Percentiles rank a stretch among this genome's conserved stretches.
phyloP scores from a whole-genome alignment of 2,113 vertebrate genomes.

The Platysteira castanea region DNA sequence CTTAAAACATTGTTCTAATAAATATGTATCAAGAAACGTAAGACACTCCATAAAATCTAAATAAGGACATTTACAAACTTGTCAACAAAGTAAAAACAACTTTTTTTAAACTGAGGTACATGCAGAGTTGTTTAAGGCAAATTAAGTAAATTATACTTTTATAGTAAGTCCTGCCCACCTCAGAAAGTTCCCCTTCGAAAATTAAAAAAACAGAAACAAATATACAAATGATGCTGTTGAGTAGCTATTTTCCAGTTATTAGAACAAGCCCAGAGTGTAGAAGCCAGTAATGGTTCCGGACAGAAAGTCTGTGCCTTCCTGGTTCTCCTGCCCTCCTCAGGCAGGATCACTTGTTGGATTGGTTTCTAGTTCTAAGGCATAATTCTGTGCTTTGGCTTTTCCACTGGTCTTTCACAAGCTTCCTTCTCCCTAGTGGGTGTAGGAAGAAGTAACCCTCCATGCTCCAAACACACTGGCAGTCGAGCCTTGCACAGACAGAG shows the following conservation, averaged over 20 bases:
- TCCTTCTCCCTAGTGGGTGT: not conserved
- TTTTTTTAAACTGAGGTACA: conserved; percentile 45
- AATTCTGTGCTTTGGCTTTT: conserved; percentile 35
- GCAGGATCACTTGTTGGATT: not conserved
- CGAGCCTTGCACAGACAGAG: not conserved
- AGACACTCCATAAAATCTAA: conserved; percentile 70
- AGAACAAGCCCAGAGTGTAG: not conserved
- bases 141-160: conserved; percentile 20
- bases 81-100: conserved; percentile 53
- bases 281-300: not conserved
- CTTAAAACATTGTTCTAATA: conserved; percentile 79
- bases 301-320: not conserved
- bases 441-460: not conserved
- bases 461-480: not conserved
- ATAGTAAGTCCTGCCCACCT: conserved; percentile 17
- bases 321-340: not conserved
- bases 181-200: conserved; percentile 30
- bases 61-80: conserved; percentile 64
- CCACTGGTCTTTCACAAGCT: not conserved
- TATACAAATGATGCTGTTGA: conserved; percentile 33
- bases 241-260: conserved; percentile 32
- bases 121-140: conserved; percentile 56
- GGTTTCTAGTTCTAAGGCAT: not conserved
- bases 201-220: conserved; percentile 1
- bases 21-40: conserved; percentile 76